Percentiles rank a stretch among this genome's conserved stretches.
Conservation (phyloP, 2,888 invertebrate species). For the Plebejus argus region DNA sequence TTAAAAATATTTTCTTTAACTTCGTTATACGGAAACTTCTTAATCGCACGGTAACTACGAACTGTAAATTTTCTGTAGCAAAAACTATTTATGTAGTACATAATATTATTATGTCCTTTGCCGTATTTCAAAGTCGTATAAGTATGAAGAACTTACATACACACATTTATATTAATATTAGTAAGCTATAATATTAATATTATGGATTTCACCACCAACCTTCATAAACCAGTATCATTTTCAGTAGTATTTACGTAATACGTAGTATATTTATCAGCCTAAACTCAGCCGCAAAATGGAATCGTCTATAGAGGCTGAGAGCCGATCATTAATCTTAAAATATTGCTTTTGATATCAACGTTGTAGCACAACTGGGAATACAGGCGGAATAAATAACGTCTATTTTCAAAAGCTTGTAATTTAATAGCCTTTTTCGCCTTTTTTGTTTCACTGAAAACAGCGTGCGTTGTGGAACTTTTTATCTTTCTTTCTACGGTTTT, state of each 20-base stretch:
- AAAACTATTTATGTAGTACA: no score
- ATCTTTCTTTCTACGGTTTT: not conserved
- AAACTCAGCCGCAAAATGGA: constrained; percentile 34
- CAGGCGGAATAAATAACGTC: not conserved
- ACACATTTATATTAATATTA: no score
- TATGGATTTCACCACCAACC: not conserved
- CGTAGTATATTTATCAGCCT: constrained; percentile 14
- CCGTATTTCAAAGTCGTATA: no score
- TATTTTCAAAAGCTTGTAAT: not conserved
- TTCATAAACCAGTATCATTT: not conserved
- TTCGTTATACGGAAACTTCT: no score
- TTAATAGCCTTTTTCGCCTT: not conserved
- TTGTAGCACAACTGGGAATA: not conserved
- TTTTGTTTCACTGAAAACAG: not conserved
- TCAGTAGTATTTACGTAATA: not conserved
- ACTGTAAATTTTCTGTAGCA: no score
- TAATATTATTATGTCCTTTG: no score
- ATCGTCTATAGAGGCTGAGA: constrained; percentile 32
- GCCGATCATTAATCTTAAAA: constrained; percentile 45
- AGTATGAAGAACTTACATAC: no score
- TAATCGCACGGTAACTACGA: no score
- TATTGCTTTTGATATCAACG: constrained; percentile 42
- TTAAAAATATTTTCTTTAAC: no score
- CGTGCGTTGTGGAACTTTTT: not conserved
- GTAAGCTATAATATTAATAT: not conserved